These are phyloP conservation scores for Diplogasteroides magnus DNA, from an alignment of 1,140 invertebrate genomes.

Conservation along the genomic window DNA sequence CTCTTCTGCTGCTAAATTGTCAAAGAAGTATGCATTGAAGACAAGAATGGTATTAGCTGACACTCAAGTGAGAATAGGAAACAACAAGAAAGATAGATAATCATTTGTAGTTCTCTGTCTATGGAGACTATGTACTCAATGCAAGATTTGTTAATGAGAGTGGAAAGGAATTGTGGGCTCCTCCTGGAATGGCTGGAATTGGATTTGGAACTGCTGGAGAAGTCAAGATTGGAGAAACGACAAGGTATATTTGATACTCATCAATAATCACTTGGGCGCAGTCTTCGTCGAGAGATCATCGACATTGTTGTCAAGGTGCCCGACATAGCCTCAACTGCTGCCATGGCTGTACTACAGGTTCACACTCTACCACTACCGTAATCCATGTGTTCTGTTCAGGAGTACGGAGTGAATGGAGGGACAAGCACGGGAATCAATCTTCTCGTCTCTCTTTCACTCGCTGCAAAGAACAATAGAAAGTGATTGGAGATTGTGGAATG, in stretches of 20 bases:
- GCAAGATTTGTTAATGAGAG: constrained; percentile 32
- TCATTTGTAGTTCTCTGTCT: neutral
- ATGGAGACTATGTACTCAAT: neutral
- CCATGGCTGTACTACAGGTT: constrained; percentile 39
- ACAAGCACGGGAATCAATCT: constrained; percentile 45
- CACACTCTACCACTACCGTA: no score
- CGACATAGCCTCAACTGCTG: constrained; percentile 42
- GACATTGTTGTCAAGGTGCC: constrained; percentile 43
- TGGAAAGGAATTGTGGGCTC: constrained; percentile 26
- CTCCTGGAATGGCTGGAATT: constrained; percentile 41
- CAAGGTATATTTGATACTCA: constrained; percentile 15
- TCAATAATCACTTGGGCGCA: neutral
- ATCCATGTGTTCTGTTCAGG: no score
- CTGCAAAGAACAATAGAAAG: constrained; percentile 20
- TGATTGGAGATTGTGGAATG: neutral
- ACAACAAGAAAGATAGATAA: constrained; percentile 33
- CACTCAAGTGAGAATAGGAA: constrained; percentile 40
- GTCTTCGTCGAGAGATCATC: constrained; percentile 34
- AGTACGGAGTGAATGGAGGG: constrained; percentile 38
- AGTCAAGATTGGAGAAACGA: constrained; percentile 29
- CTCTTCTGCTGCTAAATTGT: constrained; percentile 42
- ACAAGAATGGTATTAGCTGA: constrained; percentile 40
- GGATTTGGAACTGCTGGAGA: constrained; percentile 34
- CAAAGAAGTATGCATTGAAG: constrained; percentile 33
- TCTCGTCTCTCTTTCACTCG: constrained; percentile 36